Conservation (phyloP, 2,888 invertebrate genomes). For the Maniola hyperantus region DNA sequence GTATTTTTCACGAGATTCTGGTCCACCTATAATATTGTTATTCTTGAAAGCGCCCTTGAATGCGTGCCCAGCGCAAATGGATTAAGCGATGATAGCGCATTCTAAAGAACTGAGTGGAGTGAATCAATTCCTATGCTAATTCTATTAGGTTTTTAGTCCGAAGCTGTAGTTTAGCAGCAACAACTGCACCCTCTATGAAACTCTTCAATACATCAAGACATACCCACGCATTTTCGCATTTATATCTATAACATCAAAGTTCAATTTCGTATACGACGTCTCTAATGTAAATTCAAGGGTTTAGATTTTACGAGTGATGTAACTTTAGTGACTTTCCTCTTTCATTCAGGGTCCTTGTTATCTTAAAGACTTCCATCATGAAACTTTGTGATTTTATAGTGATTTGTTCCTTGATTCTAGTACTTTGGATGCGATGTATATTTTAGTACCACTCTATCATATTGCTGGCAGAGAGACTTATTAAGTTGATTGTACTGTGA, state of each 20-base stretch:
- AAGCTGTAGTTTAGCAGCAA: constrained; percentile 42
- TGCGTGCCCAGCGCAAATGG: constrained; percentile 58
- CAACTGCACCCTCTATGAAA: constrained; percentile 24
- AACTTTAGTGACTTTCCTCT: constrained; percentile 33
- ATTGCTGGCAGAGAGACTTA: background rate
- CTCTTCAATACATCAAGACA: constrained; percentile 26
- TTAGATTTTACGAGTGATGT: constrained; percentile 35
- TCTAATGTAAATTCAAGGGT: constrained; percentile 28
- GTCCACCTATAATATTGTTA: no score
- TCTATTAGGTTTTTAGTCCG: constrained; percentile 66
- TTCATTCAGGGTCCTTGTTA: constrained; percentile 33
- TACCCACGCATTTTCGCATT: constrained; percentile 25
- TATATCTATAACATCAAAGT: constrained; percentile 8
- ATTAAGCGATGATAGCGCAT: constrained; percentile 65
- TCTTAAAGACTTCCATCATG: constrained; percentile 31
- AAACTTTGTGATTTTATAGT: constrained; percentile 32
- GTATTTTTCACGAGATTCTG: no score
- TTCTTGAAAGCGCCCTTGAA: no score
- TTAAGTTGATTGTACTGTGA: constrained; percentile 1
- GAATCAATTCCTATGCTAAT: constrained; percentile 70
- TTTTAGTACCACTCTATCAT: constrained; percentile 16
- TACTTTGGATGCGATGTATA: constrained; percentile 23
- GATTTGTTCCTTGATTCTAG: constrained; percentile 31
- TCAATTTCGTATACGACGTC: constrained; percentile 15
- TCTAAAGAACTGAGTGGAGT: constrained; percentile 50